Conservation (phyloP, 2,113 vertebrate species). For the Desmodus rotundus region DNA sequence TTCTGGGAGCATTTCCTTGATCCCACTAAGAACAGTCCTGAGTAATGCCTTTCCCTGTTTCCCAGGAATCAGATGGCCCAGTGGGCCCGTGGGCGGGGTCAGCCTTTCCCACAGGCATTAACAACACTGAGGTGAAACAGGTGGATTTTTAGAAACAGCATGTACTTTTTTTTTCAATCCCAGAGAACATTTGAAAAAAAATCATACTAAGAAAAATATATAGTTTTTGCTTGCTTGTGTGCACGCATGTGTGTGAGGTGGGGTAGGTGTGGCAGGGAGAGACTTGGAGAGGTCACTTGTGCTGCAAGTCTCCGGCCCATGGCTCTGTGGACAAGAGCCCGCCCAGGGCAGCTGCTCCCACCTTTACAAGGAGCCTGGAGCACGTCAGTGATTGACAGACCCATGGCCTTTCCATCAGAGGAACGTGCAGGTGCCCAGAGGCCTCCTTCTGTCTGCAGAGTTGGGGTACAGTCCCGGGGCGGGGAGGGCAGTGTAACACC, state of each 20-base stretch:
- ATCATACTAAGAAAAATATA: background rate
- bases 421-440: background rate
- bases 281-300: background rate
- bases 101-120: background rate
- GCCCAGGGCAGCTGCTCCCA: background rate
- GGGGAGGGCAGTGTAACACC: fast-evolving
- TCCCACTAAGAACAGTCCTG: background rate
- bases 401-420: background rate
- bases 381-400: fast-evolving
- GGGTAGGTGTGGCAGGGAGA: fast-evolving
- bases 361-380: background rate
- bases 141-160: background rate
- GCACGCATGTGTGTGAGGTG: background rate
- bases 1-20: background rate
- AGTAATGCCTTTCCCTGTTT: background rate
- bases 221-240: background rate
- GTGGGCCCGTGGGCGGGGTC: background rate
- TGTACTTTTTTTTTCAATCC: background rate
- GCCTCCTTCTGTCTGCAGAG: background rate
- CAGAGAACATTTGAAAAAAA: background rate
- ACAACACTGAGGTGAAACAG: background rate
- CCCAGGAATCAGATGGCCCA: fast-evolving
- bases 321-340: background rate
- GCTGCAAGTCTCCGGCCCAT: background rate
- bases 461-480: fast-evolving